Base-by-base conservation (phyloP, 2,113 vertebrate species). In the Tychaedon coryphoeus region DNA sequence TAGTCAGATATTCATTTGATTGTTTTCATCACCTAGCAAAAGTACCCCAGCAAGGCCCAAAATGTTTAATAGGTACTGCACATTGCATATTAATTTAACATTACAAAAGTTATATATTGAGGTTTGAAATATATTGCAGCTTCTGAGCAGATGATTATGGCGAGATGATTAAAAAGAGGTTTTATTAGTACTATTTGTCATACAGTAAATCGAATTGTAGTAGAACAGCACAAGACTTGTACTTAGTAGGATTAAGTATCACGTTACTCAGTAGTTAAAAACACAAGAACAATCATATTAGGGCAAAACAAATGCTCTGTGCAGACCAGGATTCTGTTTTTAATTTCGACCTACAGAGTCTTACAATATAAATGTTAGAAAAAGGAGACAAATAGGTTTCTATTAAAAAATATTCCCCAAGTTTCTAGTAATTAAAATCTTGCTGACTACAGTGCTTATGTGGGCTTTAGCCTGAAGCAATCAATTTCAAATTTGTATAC, bases 21-120 rank as follows among this genome's bases (percentile, higher is more conserved):
- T 65, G 4, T 54, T 67, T 66, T 54, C 19, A 28, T 58, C 22
- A 77, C 25, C 18, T 54, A 67, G n/a, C 1, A 64, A 28, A 91
- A 54, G 9, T 48, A 67, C 2, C 3, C 1, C 48, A 72, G 5
- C 5, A 75, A 76, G 34, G 11, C 5, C 57, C 5, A 34, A 71
- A 5, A 33, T 79, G 75, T 58, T 67, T 58, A 10, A 16, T 15
- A 89, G 22, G 3, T 36, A 66, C 12, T 48, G 12, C 0, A 0
- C 14, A 13, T 26, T 2, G 1, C 2, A 10, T 6, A 19, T n/a
- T 45, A 48, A 23, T 56, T 47, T 51, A 69, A 45, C 5, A 38
- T 47, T 69, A 47, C 5, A 28, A 38, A 13, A 14, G 54, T 43
- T 20, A 14, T 17, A n/a, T 11, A 25, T 18, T 45, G 13, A 34